Percentiles rank a stretch among this genome's conserved stretches.
These are phyloP conservation scores for Drosophila peninsularis DNA, from an alignment of 2,888 invertebrate species.

Conservation along the genomic window DNA sequence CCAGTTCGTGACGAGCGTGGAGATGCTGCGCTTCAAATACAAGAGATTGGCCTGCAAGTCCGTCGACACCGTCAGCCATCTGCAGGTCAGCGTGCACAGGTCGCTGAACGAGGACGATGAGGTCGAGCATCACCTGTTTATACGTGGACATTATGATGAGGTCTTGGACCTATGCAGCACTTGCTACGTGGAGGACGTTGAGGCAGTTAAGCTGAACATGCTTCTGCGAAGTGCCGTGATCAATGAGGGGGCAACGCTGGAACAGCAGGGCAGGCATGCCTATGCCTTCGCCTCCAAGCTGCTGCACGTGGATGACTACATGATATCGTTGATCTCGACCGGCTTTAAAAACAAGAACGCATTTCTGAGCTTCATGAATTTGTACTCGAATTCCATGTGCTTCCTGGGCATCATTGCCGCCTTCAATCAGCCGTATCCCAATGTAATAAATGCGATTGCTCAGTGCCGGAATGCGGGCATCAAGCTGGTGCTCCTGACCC, in stretches of 20 bases:
- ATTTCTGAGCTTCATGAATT: constrained; percentile 23
- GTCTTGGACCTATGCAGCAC: constrained; percentile 39
- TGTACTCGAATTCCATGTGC: constrained; percentile 23
- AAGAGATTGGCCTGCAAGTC: constrained; percentile 32
- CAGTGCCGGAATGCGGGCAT: constrained; percentile 59
- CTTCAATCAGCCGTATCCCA: constrained; percentile 31
- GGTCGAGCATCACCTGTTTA: constrained; percentile 33
- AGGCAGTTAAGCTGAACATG: neutral
- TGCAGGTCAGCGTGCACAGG: constrained; percentile 54
- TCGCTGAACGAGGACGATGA: neutral
- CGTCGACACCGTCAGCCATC: constrained; percentile 10
- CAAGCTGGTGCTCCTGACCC: constrained; percentile 53
- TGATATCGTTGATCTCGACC: neutral
- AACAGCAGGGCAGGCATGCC: constrained; percentile 34
- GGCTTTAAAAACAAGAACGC: neutral
- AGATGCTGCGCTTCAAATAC: constrained; percentile 34
- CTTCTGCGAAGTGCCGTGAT: neutral
- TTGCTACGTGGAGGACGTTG: neutral
- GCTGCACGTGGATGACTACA: constrained; percentile 24
- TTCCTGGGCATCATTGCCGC: constrained; percentile 58
- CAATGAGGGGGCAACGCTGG: neutral
- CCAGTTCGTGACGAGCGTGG: constrained; percentile 18
- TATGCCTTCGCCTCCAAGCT: constrained; percentile 48
- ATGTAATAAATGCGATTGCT: constrained; percentile 29
- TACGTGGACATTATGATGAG: constrained; percentile 37